Base-by-base conservation (phyloP, 2,888 invertebrate genomes). In the Drosophila antonietae region DNA sequence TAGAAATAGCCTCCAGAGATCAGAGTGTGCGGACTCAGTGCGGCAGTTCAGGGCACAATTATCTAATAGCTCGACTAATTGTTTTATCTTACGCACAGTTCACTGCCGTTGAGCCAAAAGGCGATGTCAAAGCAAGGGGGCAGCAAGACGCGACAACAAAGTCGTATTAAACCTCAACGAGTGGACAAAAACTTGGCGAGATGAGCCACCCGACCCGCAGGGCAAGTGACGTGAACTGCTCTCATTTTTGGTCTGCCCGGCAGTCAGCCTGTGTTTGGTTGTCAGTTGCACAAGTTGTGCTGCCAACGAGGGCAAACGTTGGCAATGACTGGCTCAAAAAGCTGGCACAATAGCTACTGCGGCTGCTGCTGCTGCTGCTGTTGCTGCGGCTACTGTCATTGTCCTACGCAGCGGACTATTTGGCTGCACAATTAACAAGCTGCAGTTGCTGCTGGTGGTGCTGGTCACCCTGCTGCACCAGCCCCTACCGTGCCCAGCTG, bases 61-160 rank as follows among this genome's bases (percentile, higher is more conserved):
- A 80, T 73, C 78, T 78, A 83, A 78, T 68, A 68, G 51, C 72
- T 44, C 49, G 57, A 59, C 62, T 41, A 80, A 73, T 68, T 67
- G 59, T 57, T 70, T 68, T 47, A 49, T 39, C 51, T 60, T 46
- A 39, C 41, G 53, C 59, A 43, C 64, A 72, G 87, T 85, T 86
- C 85, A 86, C 80, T 86, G 85, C 76, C 87, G 87, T 49, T 66
- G 61, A 58, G 80, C 72, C 87, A 84, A 63, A 69, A 73, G 67
- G 61, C 67, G 57, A 56, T 63, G 63, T 59, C 33, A 44, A 75
- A 4, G 68, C 33, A 44, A 75, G 6, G 68, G 33, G 43, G 43
- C 51, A 49, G 43, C 20, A 37, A 65, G 64, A 31, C 28, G 73
- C 81, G 68, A 44, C 18, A 28, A 14, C 51, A 43, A 55, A 73